These are phyloP conservation scores for Deroptyus accipitrinus DNA, from an alignment of 2,113 vertebrate genomes.

Conservation along the genomic window DNA sequence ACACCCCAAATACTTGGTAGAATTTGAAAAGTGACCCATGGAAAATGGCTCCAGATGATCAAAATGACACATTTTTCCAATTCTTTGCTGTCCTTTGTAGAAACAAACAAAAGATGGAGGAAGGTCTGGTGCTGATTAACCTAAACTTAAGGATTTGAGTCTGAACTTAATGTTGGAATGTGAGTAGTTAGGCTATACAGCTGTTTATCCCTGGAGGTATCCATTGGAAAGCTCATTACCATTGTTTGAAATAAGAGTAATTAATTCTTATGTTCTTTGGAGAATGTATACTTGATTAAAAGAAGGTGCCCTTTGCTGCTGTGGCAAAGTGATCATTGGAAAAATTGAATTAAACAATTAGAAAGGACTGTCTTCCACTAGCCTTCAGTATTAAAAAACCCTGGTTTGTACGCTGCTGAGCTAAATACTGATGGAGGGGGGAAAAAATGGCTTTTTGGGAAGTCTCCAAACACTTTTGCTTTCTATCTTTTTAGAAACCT, in stretches of 20 bases:
- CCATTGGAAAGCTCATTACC: slow-evolving; percentile 25
- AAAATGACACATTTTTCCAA: background rate
- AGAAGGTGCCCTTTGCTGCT: slow-evolving; percentile 6
- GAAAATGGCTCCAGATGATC: background rate
- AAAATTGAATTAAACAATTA: background rate
- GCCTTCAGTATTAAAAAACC: background rate
- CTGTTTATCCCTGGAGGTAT: slow-evolving; percentile 51
- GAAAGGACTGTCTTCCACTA: background rate
- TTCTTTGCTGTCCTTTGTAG: background rate
- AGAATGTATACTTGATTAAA: slow-evolving; percentile 21
- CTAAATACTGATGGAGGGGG: background rate
- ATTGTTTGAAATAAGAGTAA: slow-evolving; percentile 32
- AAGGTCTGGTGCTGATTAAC: slow-evolving; percentile 44
- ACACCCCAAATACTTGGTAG: background rate
- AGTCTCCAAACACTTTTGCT: background rate
- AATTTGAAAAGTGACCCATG: background rate
- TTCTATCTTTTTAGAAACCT: background rate
- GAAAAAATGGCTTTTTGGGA: background rate
- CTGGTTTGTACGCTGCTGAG: background rate
- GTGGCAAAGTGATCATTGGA: background rate
- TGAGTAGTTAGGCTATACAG: background rate
- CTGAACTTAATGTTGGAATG: slow-evolving; percentile 14
- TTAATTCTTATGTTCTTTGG: background rate
- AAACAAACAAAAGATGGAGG: background rate
- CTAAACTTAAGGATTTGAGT: background rate